Evolutionary conservation across 1,140 invertebrate genomes (phyloP).

Genomic region (Ctenoplectra terminalis): DNA sequence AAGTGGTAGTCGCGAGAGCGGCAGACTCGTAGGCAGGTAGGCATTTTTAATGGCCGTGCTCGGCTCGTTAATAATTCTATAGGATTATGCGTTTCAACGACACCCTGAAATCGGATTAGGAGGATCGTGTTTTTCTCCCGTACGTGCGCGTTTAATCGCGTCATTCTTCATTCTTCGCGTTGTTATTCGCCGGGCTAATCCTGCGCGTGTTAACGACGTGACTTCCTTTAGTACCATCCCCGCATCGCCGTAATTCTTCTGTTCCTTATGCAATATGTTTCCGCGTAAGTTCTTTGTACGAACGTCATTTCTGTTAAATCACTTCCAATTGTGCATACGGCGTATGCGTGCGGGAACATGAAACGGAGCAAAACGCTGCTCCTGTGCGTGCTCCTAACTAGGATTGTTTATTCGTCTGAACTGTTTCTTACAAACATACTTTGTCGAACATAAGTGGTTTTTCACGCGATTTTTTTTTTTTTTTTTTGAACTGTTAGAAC

Average conservation of each 20-base stretch:
- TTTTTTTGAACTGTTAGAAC: too few species aligned
- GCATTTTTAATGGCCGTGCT: constrained; percentile 51
- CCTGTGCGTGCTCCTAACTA: too few species aligned
- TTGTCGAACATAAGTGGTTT: too few species aligned
- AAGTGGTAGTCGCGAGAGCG: neutral
- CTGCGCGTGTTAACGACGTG: neutral
- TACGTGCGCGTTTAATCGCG: constrained; percentile 20
- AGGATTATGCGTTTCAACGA: constrained; percentile 41
- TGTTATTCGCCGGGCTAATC: neutral
- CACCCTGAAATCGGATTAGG: constrained; percentile 33
- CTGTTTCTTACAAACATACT: too few species aligned
- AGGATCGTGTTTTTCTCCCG: constrained; percentile 31
- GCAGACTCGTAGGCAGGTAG: constrained; percentile 25
- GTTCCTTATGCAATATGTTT: neutral
- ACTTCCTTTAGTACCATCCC: neutral
- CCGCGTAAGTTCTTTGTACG: too few species aligned
- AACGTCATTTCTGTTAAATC: neutral
- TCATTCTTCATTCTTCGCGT: constrained; percentile 24
- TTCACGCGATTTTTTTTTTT: too few species aligned
- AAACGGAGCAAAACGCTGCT: neutral
- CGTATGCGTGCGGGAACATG: neutral
- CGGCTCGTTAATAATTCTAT: constrained; percentile 52
- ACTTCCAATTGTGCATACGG: neutral
- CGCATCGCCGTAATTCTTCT: neutral
- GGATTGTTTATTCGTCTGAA: too few species aligned